Percentiles rank a stretch among this genome's conserved stretches.
Conservation (phyloP, 2,113 vertebrate species). For the Psilopogon haemacephalus region DNA sequence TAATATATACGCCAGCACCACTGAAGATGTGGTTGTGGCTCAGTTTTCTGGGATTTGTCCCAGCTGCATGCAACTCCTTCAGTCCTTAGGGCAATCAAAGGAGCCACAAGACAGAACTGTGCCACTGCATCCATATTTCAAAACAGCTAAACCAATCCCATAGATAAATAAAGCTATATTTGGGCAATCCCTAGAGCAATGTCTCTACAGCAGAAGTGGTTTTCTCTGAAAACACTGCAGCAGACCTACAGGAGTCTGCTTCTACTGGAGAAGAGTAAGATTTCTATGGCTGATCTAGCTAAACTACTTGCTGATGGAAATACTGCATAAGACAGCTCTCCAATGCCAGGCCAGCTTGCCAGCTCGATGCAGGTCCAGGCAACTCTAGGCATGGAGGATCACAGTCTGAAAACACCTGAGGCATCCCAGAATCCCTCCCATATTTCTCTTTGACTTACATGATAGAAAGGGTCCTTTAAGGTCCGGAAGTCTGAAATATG, state of each 20-base stretch:
- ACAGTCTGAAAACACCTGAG: background rate
- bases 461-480: conserved; percentile 73
- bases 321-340: background rate
- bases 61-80: background rate
- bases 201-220: background rate
- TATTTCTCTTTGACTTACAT: conserved; percentile 64
- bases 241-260: background rate
- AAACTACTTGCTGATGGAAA: background rate
- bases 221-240: background rate
- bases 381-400: background rate
- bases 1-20: background rate
- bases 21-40: background rate
- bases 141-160: background rate
- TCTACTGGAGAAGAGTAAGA: background rate
- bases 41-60: background rate
- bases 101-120: background rate
- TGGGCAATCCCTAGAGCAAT: background rate
- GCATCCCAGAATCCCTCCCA: background rate
- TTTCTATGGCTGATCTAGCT: background rate
- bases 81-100: background rate
- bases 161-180: background rate
- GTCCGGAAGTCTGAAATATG: conserved; percentile 66
- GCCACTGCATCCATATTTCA: background rate
- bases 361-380: background rate
- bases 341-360: background rate